A percentile compares a stretch with the other conserved stretches of the same genome.
These are phyloP conservation scores for Pseudomugil gertrudae DNA, from an alignment of 2,797 vertebrate species.

Conservation along the genomic window DNA sequence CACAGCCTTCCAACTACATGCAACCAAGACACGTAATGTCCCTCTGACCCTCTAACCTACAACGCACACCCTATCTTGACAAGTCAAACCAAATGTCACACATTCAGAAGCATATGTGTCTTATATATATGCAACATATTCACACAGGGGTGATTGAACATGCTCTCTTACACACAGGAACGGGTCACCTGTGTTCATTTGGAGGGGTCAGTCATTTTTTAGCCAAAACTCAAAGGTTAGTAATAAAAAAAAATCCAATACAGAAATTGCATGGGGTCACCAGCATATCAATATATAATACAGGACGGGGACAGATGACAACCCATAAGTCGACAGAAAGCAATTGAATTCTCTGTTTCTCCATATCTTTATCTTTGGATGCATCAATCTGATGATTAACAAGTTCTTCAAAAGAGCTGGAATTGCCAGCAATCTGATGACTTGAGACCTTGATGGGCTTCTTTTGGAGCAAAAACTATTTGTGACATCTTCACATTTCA, in stretches of 20 bases:
- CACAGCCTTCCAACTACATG: slow-evolving; percentile 71
- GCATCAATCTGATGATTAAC: slow-evolving; percentile 83
- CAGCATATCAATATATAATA: slow-evolving; percentile 84
- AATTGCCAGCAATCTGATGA: slow-evolving; percentile 74
- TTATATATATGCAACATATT: slow-evolving; percentile 51
- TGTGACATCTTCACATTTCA: slow-evolving; percentile 80
- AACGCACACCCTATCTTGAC: slow-evolving; percentile 53
- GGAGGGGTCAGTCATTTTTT: slow-evolving; percentile 86
- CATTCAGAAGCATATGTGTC: slow-evolving; percentile 57
- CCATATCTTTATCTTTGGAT: slow-evolving; percentile 64
- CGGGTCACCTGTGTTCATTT: slow-evolving; percentile 77
- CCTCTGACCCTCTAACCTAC: slow-evolving; percentile 72
- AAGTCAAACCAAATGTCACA: slow-evolving; percentile 57
- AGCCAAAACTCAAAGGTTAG: slow-evolving; percentile 87
- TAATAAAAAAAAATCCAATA: slow-evolving; percentile 89
- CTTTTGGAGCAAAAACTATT: slow-evolving; percentile 75
- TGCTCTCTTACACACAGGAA: slow-evolving; percentile 14
- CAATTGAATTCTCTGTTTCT: slow-evolving; percentile 76
- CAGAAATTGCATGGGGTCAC: slow-evolving; percentile 86
- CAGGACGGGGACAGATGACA: slow-evolving; percentile 86
- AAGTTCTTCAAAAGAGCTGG: slow-evolving; percentile 81
- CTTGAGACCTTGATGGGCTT: slow-evolving; percentile 67
- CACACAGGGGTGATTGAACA: slow-evolving; percentile 21
- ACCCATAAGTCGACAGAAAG: slow-evolving; percentile 85
- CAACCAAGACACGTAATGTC: slow-evolving; percentile 60